Base-by-base conservation (phyloP, 2,113 vertebrate species). In the Oncorhynchus kisutch region DNA sequence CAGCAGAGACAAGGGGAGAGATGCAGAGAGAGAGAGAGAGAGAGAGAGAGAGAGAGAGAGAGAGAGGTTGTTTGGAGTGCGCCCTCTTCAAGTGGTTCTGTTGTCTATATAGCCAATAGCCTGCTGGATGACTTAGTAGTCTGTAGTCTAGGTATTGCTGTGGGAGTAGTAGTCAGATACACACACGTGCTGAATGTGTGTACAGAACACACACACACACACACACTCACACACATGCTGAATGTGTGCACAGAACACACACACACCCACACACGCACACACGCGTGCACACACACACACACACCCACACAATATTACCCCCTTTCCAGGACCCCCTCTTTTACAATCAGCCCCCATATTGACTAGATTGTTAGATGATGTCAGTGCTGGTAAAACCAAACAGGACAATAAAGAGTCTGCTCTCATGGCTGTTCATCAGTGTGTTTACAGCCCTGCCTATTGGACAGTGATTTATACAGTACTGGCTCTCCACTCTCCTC, bases 291-390 rank as follows among this genome's bases (percentile, higher is more conserved):
- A 72, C 48, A 57, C 48, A 16, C 11, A 2, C 27, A 25, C 69
- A 4, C 3, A 54, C 70, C 3, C 25, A 16, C 22, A 71, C 45
- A 54, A 4, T 14, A 22, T 39, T 31, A 27, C n/a, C n/a, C n/a
- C n/a, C n/a, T n/a, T n/a, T n/a, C n/a, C 67, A 65, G 59, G 20
- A 85, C 83, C 82, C 76, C 82, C 74, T 72, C 64, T 48, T 29
- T 48, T 57, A 59, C 11, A 62, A 24, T 20, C 67, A 65, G 14
- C 77, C 72, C 78, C 75, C 87, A 83, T 87, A 88, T 81, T 77
- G 74, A 18, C 4, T 89, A 89, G 91, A 91, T 87, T 86, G 83
- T 90, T 89, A 86, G 87, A 93, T 94, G 93, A 94, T 92, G 93
- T 93, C 93, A 93, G 84, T 74, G 75, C 85, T 88, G 86, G 85